These are phyloP conservation scores for Heptranchias perlo DNA, from an alignment of 2,113 vertebrate species.

Conservation along the genomic window DNA sequence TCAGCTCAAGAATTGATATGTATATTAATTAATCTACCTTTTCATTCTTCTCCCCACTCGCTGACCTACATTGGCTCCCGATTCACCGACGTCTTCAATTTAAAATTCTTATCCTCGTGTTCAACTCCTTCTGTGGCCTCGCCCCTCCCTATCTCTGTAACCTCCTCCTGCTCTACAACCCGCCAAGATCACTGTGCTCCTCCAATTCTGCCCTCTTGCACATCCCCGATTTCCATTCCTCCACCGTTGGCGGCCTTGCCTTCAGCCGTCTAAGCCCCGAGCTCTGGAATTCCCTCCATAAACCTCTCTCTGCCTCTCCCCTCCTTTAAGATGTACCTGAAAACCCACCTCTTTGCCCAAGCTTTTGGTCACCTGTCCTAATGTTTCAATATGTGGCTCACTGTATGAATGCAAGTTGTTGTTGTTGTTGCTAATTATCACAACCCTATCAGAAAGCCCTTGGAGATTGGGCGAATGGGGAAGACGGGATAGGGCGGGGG, in stretches of 20 bases:
- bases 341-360: not conserved
- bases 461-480: too few relatives aligned
- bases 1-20: not conserved
- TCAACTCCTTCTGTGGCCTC: not conserved
- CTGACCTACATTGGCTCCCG: not conserved
- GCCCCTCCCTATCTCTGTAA: not conserved
- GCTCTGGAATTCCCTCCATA: not conserved
- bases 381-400: not conserved
- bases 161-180: not conserved
- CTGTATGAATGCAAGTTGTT: not conserved
- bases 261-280: too few relatives aligned
- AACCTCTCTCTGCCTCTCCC: not conserved
- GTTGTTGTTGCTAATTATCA: too few relatives aligned
- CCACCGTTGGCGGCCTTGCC: too few relatives aligned
- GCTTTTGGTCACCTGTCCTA: not conserved
- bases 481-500: not conserved
- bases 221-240: too few relatives aligned
- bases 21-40: not conserved
- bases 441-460: too few relatives aligned
- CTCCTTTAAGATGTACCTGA: not conserved
- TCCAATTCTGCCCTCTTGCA: too few relatives aligned
- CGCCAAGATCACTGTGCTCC: too few relatives aligned
- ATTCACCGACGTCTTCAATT: not conserved
- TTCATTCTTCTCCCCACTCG: not conserved
- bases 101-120: not conserved